Evolutionary conservation across 2,113 vertebrate genomes (phyloP), one percentile per base, ranked within the genome.

Genomic region (Antechinus flavipes): DNA sequence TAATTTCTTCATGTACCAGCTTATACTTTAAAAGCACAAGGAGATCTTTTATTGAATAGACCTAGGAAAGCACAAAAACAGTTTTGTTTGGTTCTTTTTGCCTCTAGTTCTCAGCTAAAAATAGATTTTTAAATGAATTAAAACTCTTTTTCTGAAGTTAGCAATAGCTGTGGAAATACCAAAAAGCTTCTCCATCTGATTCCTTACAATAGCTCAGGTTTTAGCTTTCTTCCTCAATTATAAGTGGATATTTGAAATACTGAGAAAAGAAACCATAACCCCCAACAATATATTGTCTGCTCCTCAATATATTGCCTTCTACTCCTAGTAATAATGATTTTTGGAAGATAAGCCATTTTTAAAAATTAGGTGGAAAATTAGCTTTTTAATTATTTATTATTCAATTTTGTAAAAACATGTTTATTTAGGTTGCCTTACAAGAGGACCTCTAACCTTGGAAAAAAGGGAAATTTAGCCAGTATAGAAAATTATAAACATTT

Each of bases 291-390:
- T 90, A 68, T 68, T 61, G 46, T 53, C 11, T 8, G 92, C 53
- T 91, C 58, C 89, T 96, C 27, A 42, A 91, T 96, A 56, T 14
- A 91, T 94, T 61, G 47, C n/a, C 4, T 97, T 95, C 61, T 94
- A 12, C 90, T 94, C 93, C 93, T 94, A 91, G 26, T 89, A 97
- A 93, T 42, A 22, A 89, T 58, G 95, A 14, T 91, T 84, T 95
- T 91, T 93, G 91, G 91, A 96, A 96, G 90, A 91, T 1, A 53
- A 95, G 26, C 49, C 49, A 47, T 90, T 16, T 68, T 35, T 8
- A 42, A 84, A 42, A 22, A 23, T 76, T 23, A 76, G 61, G n/a
- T 16, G n/a, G 54, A 84, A 76, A 42, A 22, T 7, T 84, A 84
- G 22, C 6, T 84, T n/a, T 22, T 84, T 42, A 84, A 42, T 84